Percentiles rank a stretch among this genome's conserved stretches.
These are phyloP conservation scores for Macrostomum lignano DNA, from an alignment of 1,140 invertebrate genomes.

Conservation along the genomic window DNA sequence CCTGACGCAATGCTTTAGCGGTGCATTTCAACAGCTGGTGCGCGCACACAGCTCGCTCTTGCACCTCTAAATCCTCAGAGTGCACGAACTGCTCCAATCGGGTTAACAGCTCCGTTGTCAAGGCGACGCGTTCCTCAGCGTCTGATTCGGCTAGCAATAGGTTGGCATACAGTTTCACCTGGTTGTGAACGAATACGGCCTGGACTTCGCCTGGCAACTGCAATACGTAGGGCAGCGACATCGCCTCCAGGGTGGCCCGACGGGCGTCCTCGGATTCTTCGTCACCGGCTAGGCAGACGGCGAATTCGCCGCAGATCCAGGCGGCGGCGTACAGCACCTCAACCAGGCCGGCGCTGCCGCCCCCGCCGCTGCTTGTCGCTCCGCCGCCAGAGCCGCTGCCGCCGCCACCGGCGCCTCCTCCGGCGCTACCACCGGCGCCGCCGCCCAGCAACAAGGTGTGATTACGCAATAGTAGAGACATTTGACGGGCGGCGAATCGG, in stretches of 20 bases:
- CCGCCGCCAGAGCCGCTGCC: neutral
- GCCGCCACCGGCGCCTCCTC: neutral
- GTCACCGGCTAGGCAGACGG: conserved; percentile 16
- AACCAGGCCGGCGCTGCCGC: conserved; percentile 36
- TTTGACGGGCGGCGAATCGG: conserved; percentile 59
- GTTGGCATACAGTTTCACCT: conserved; percentile 56
- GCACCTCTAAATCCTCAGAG: conserved; percentile 71
- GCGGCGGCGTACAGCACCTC: conserved; percentile 61
- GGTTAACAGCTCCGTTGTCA: conserved; percentile 32
- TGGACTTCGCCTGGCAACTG: conserved; percentile 68
- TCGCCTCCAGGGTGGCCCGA: conserved; percentile 44
- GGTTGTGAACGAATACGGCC: conserved; percentile 71
- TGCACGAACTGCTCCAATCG: conserved; percentile 54
- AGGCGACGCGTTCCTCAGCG: conserved; percentile 34
- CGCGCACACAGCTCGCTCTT: conserved; percentile 44
- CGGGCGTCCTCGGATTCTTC: conserved; percentile 46
- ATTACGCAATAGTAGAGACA: conserved; percentile 25
- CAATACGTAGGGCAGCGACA: conserved; percentile 48
- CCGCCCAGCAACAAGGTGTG: neutral
- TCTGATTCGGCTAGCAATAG: conserved; percentile 38
- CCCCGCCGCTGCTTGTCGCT: no score
- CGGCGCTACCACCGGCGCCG: neutral
- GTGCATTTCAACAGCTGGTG: conserved; percentile 30
- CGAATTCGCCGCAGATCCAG: conserved; percentile 93
- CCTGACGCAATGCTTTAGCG: conserved; percentile 6